phyloP scores from a whole-genome alignment of 1,140 invertebrate genomes.

The Caenorhabditis tropicalis region DNA sequence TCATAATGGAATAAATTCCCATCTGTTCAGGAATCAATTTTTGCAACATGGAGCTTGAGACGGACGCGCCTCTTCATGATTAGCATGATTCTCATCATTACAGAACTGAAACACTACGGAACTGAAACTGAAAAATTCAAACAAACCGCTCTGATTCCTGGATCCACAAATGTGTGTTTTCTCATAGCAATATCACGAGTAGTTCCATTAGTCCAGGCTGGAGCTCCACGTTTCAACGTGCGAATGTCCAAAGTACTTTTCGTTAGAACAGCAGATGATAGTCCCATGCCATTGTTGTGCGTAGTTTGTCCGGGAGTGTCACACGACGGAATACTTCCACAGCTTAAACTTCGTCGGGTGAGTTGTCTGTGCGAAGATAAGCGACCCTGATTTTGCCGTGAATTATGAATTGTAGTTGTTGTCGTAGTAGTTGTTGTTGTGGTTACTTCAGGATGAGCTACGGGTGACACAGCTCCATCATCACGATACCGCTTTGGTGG shows the following conservation, averaged over 20 bases:
- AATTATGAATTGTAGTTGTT: conserved; percentile 1
- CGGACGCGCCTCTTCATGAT: conserved; percentile 33
- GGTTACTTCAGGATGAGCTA: conserved; percentile 2
- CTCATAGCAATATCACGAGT: conserved; percentile 26
- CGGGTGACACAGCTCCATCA: background rate
- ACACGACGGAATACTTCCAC: background rate
- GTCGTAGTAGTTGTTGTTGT: conserved; percentile 11
- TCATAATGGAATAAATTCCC: too few species aligned
- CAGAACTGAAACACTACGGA: background rate
- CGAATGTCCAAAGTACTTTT: conserved; percentile 25
- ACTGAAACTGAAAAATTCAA: background rate
- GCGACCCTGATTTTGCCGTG: background rate
- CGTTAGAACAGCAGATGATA: conserved; percentile 5
- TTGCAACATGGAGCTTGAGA: background rate
- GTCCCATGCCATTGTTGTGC: background rate
- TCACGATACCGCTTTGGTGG: conserved; percentile 6
- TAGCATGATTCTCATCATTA: conserved; percentile 29
- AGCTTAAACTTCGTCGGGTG: background rate
- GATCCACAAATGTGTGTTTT: background rate
- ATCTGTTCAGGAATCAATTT: background rate
- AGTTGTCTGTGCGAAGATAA: background rate
- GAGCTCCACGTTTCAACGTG: background rate
- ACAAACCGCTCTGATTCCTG: conserved; percentile 20
- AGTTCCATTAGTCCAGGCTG: conserved; percentile 17
- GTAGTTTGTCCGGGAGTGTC: conserved; percentile 8